phyloP scores from a whole-genome alignment of 2,113 vertebrate genomes.

The Gavia stellata region DNA sequence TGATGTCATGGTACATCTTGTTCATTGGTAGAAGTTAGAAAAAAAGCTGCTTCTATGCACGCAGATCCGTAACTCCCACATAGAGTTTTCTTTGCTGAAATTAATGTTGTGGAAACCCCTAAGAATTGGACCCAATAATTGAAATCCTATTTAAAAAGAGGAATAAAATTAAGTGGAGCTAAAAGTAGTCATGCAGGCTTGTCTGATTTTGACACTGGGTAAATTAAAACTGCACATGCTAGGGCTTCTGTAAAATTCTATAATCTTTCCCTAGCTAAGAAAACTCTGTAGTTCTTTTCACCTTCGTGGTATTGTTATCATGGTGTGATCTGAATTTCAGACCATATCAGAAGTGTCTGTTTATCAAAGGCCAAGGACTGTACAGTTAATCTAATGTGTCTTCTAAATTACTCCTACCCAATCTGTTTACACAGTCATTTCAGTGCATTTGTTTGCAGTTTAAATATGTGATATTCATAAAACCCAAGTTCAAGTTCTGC shows the following conservation, averaged over 20 bases:
- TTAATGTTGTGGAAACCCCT: not conserved
- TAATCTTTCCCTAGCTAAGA: not conserved
- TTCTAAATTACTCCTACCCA: not conserved
- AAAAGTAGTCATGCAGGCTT: not conserved
- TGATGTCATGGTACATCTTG: not conserved
- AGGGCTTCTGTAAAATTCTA: not conserved
- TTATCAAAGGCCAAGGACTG: not conserved
- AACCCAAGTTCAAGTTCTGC: not conserved
- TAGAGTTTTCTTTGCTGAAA: not conserved
- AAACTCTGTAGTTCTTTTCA: not conserved
- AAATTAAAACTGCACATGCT: not conserved
- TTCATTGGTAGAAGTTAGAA: not conserved
- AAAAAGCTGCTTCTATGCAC: not conserved
- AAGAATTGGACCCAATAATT: not conserved
- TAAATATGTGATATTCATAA: not conserved
- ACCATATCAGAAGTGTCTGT: not conserved
- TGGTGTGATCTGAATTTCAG: not conserved
- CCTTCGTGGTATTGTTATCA: not conserved
- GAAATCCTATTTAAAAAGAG: not conserved
- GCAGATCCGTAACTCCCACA: not conserved
- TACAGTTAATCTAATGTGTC: not conserved
- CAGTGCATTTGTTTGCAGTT: not conserved
- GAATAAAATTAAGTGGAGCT: not conserved
- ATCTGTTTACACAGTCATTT: not conserved
- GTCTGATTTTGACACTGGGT: not conserved